Evolutionary conservation across 2,797 vertebrate genomes (phyloP).

Genomic region (Bryconaethiops microstoma): DNA sequence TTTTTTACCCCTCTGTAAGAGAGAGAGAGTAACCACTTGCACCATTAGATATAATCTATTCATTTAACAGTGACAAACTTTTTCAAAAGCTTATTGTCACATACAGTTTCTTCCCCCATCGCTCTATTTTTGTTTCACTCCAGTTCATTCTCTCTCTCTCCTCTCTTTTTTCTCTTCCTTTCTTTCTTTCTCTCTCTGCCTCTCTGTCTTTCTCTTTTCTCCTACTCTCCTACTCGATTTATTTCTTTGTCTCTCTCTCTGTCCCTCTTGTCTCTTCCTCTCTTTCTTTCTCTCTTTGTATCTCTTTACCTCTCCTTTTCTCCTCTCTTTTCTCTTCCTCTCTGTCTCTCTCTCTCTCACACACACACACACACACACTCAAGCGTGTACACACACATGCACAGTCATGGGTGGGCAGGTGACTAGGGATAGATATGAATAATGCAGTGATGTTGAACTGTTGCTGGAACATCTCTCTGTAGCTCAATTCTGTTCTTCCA

Average conservation of each 20-base stretch:
- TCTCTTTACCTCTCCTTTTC: too few species aligned
- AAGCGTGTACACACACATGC: too few species aligned
- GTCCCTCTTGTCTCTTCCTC: too few species aligned
- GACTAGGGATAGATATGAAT: background rate
- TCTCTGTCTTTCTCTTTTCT: slow-evolving; percentile 5
- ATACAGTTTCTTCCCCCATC: slow-evolving; percentile 4
- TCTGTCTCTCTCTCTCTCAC: slow-evolving; percentile 14
- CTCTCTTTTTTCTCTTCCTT: too few species aligned
- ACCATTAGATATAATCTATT: background rate
- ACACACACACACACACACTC: slow-evolving; percentile 36
- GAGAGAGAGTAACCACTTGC: too few species aligned
- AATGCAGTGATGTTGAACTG: background rate
- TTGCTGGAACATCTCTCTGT: background rate
- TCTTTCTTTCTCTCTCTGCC: background rate
- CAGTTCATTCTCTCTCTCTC: too few species aligned
- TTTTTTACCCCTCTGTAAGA: background rate
- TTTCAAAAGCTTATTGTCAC: background rate
- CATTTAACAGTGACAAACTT: background rate
- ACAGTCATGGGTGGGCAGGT: too few species aligned
- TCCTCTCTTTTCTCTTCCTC: too few species aligned
- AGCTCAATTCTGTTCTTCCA: background rate
- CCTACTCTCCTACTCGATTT: too few species aligned
- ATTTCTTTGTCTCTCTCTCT: too few species aligned
- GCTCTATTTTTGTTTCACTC: too few species aligned
- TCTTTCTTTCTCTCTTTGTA: too few species aligned